Conservation (phyloP, 2,113 vertebrate genomes). For the Neogobius melanostomus region DNA sequence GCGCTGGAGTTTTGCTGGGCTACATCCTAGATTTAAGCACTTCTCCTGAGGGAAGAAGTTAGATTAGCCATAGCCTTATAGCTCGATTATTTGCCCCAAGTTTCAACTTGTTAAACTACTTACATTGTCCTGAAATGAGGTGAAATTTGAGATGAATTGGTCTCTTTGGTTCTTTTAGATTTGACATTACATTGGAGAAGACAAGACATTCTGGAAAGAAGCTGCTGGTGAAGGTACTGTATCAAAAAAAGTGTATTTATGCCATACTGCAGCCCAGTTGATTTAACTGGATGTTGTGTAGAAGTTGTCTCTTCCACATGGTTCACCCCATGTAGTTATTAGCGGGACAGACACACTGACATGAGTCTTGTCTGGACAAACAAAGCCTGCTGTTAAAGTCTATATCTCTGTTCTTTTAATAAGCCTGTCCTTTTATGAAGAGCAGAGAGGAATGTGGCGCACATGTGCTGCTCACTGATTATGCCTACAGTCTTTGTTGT, state of each 20-base stretch:
- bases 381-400: background rate
- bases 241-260: background rate
- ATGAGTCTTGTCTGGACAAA: constrained; percentile 5
- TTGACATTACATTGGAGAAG: too few relatives aligned
- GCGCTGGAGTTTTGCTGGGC: too few relatives aligned
- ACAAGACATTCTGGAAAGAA: too few relatives aligned
- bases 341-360: background rate
- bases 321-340: background rate
- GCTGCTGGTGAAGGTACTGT: too few relatives aligned
- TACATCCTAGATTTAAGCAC: too few relatives aligned
- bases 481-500: constrained; percentile 62
- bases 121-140: too few relatives aligned
- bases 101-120: too few relatives aligned
- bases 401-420: constrained; percentile 12
- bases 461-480: constrained; percentile 47
- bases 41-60: too few relatives aligned
- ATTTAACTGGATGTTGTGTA: background rate
- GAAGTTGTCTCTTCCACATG: background rate
- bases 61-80: too few relatives aligned
- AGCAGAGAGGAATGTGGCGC: constrained; percentile 54
- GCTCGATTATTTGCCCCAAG: too few relatives aligned
- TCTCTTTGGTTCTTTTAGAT: too few relatives aligned
- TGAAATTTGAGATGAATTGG: too few relatives aligned
- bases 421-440: constrained; percentile 32
- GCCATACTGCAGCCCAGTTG: background rate